Evolutionary conservation across 2,797 vertebrate species (phyloP), one percentile per base, ranked within the genome.

Genomic region (Pseudochromis fuscus): DNA sequence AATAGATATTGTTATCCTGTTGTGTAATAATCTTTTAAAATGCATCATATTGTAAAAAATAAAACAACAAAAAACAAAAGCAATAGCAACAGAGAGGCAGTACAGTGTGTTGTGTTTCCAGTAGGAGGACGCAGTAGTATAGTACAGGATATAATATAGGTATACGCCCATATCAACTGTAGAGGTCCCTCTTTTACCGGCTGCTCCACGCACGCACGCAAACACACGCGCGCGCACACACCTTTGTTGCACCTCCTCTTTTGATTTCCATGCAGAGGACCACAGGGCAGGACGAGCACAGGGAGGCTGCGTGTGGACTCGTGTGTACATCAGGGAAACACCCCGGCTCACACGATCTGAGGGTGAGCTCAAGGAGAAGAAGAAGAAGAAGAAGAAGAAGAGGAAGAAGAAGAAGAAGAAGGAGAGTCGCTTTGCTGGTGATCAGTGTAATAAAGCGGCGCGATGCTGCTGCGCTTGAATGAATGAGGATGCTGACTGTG

Each of bases 131-230:
- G 46, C 61, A 23, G 12, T 21, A 58, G 67, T 40, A 38, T 18
- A 2, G 42, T 5, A n/a, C 46, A 18, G 10, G 49, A 31, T 63
- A 13, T 28, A 46, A n/a, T 4, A 33, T 12, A 40, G 62, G 53
- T 67, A 50, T 67, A 62, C 79, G 31, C 11, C 4, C 33, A 35
- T 12, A 35, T 13, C 53, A 81, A 84, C 91, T 88, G 81, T 82
- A 89, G 87, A 84, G 89, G 88, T 89, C 87, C 78, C 87, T 83
- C 83, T 83, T 67, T 71, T 67, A 69, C 85, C 53, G 69, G 27
- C 52, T 74, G 64, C 64, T 57, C 15, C 61, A 71, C 53, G n/a
- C n/a, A n/a, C n/a, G n/a, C n/a, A n/a, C n/a, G n/a, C n/a, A n/a
- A n/a, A n/a, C n/a, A n/a, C n/a, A n/a, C n/a, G n/a, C n/a, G n/a